Conservation (phyloP, 2,797 vertebrate genomes). For the Epinephelus coioides region DNA sequence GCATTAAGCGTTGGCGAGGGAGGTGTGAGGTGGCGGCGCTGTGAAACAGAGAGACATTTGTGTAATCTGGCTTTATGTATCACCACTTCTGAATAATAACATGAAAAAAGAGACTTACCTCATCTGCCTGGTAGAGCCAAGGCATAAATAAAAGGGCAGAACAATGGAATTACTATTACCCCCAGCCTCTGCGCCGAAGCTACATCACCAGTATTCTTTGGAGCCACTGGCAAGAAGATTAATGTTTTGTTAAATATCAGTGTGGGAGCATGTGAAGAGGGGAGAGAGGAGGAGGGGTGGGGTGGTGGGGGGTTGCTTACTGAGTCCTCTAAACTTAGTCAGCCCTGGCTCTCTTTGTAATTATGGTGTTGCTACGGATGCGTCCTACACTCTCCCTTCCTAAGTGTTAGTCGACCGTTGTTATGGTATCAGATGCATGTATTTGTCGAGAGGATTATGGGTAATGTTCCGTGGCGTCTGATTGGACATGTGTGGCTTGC, state of each 20-base stretch:
- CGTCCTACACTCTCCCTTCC: conserved; percentile 79
- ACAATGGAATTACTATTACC: conserved; percentile 99
- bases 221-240: conserved; percentile 99
- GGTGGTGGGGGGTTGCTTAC: conserved; percentile 74
- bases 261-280: conserved; percentile 93
- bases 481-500: conserved; percentile 72
- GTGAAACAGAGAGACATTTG: conserved; percentile 97
- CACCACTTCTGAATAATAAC: conserved; percentile 98
- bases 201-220: conserved; percentile 96
- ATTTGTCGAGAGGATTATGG: conserved; percentile 82
- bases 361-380: conserved; percentile 88
- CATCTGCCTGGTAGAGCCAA: conserved; percentile 98
- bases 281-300: conserved; percentile 49
- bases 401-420: conserved; percentile 76
- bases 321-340: conserved; percentile 94
- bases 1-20: conserved; percentile 84
- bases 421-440: conserved; percentile 82
- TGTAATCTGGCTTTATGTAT: conserved; percentile 98
- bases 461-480: conserved; percentile 79
- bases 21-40: conserved; percentile 87
- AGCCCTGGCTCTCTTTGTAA: conserved; percentile 88
- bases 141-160: conserved; percentile 96
- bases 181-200: conserved; percentile 85
- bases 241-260: conserved; percentile 99
- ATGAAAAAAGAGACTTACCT: conserved; percentile 94